These are phyloP conservation scores for Achatina immaculata DNA, from an alignment of 1,140 invertebrate genomes.

Conservation along the genomic window DNA sequence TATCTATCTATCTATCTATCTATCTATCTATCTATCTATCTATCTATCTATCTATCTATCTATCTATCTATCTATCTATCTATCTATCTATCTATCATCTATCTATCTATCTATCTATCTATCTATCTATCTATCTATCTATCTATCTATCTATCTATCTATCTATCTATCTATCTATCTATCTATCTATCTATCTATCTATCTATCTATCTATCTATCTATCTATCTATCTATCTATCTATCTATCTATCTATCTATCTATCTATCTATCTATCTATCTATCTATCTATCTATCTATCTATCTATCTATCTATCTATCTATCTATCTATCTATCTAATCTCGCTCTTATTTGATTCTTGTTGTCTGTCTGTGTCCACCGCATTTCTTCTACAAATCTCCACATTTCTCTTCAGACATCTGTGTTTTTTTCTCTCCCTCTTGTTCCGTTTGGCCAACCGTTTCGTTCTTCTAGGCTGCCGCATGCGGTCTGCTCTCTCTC, in stretches of 20 bases:
- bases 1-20: not conserved
- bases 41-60: not conserved
- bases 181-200: not conserved
- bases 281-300: too few species aligned
- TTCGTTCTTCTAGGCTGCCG: too few species aligned
- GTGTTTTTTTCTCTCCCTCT: slow-evolving; percentile 20
- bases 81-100: not conserved
- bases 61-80: not conserved
- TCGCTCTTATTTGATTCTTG: not conserved
- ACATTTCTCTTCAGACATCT: slow-evolving; percentile 10
- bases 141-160: not conserved
- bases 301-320: not conserved
- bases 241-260: not conserved
- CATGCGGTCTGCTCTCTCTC: too few species aligned
- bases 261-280: too few species aligned
- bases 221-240: not conserved
- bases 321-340: not conserved
- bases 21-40: too few species aligned
- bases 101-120: too few species aligned
- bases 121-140: too few species aligned
- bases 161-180: not conserved
- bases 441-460: too few species aligned
- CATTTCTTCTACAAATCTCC: not conserved
- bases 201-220: slow-evolving; percentile 4
- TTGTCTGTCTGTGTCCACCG: not conserved